Conservation (phyloP, 2,888 invertebrate genomes). For the Athrips mouffetella region DNA sequence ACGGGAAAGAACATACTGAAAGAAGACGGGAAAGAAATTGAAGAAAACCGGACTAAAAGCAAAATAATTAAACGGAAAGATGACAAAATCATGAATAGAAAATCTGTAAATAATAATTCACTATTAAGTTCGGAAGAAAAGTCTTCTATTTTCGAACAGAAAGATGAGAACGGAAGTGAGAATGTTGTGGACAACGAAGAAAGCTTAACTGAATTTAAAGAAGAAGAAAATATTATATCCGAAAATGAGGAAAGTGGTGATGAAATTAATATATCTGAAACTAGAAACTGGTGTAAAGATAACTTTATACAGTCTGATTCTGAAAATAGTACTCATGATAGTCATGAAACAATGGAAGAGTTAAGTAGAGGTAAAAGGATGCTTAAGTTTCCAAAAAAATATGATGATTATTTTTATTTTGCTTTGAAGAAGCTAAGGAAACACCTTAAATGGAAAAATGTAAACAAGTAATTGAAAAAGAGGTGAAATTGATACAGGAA, state of each 20-base stretch:
- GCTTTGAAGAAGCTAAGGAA: conserved; percentile 4
- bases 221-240: too few relatives aligned
- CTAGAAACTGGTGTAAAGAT: too few relatives aligned
- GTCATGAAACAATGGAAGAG: too few relatives aligned
- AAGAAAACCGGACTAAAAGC: background rate
- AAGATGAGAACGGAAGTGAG: too few relatives aligned
- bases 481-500: background rate
- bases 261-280: too few relatives aligned
- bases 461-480: conserved; percentile 3
- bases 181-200: too few relatives aligned
- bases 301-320: too few relatives aligned
- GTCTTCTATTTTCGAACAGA: background rate
- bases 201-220: too few relatives aligned
- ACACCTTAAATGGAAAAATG: conserved; percentile 4
- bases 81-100: background rate
- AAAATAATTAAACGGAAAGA: background rate
- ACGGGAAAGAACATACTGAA: background rate
- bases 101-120: background rate
- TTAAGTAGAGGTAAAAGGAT: background rate
- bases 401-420: background rate
- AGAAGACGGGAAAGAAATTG: background rate
- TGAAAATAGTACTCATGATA: too few relatives aligned
- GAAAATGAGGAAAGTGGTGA: too few relatives aligned
- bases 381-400: background rate
- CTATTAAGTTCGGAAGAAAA: background rate